Evolutionary conservation across 2,113 vertebrate genomes (phyloP), one percentile per base, ranked within the genome.

Genomic region (Chionis minor): DNA sequence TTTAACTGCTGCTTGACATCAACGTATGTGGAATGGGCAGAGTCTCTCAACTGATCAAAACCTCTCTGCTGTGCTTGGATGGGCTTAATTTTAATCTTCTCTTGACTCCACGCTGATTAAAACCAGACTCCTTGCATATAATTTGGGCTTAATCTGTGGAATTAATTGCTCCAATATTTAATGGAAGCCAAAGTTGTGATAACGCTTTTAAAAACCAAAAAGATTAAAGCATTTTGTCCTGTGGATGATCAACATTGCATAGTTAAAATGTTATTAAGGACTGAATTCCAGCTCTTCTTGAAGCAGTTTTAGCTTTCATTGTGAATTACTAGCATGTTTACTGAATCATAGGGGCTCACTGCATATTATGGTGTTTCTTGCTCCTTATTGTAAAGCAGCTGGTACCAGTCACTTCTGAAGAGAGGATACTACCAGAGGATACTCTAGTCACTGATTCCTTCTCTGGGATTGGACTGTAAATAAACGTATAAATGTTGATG

Each of bases 201-300:
- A 71, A 30, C 3, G 4, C 38, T 52, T 77, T 70, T 12, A 18
- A 73, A 56, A 74, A 62, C 4, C 24, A 62, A 15, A 45, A 47
- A 54, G 20, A 24, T 12, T 49, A 12, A 52, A 26, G 45, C 8
- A 27, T 2, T 30, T 87, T 10, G 59, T 66, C 45, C 45, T 79
- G 45, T 83, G 58, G 4, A 4, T 83, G 17, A 16, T 19, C 0
- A 2, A 28, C 18, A 19, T 12, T 10, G 4, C 12, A 3, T n/a
- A n/a, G 8, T 45, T 63, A 47, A 75, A 80, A n/a, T 44, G 38
- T 33, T 65, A 52, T 5, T 18, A 42, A 73, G 52, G 73, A 56
- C 28, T 18, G 12, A 74, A n/a, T 63, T 59, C 17, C 13, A 70
- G 17, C 20, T 58, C 11, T 65, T 74, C 27, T 69, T 58, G n/a